Evolutionary conservation across 1,140 invertebrate species (phyloP).

Genomic region (Calliphora vicina): DNA sequence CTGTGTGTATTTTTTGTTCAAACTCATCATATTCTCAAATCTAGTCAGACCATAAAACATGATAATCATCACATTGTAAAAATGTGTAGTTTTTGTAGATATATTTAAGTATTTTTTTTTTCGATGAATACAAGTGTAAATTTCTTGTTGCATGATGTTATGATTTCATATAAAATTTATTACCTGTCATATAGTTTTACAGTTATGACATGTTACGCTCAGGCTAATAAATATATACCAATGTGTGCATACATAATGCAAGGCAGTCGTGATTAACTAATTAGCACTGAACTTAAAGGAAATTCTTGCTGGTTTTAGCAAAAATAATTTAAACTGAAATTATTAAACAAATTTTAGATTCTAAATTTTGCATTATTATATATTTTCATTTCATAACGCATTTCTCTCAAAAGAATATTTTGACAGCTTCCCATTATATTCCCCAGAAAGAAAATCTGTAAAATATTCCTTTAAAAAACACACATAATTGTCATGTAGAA

Average conservation of each 20-base stretch:
- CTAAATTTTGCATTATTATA: too few species aligned
- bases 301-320: too few species aligned
- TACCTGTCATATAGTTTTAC: not conserved
- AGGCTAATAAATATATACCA: not conserved
- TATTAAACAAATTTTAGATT: too few species aligned
- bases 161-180: not conserved
- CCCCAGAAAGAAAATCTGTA: not conserved
- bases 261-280: too few species aligned
- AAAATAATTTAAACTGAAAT: too few species aligned
- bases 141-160: not conserved
- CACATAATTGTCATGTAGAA: not conserved
- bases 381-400: too few species aligned
- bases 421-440: not conserved
- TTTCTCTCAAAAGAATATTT: too few species aligned
- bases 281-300: too few species aligned
- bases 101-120: not conserved
- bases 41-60: conserved; percentile 24
- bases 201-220: conserved; percentile 5
- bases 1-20: not conserved
- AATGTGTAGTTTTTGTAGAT: not conserved
- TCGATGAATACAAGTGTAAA: not conserved
- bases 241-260: too few species aligned
- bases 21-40: not conserved
- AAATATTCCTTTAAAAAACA: not conserved
- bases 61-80: conserved; percentile 4